Evolutionary conservation across 2,888 invertebrate species (phyloP), one percentile per base, ranked within the genome.

Genomic region (Halictus quadricinctus): DNA sequence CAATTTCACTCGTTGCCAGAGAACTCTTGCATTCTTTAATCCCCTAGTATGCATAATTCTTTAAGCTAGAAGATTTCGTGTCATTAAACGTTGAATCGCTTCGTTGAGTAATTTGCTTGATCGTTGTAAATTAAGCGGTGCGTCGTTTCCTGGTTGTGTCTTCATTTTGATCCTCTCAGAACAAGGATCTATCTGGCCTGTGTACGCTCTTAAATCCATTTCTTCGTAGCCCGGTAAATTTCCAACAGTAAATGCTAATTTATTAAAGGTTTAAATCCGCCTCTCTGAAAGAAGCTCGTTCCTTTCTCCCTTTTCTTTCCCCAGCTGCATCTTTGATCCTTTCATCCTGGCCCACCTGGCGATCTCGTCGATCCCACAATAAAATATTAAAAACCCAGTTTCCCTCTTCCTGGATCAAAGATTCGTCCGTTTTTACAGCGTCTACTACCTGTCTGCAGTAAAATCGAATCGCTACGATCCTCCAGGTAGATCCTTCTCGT

Each of bases 261-360:
- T 54, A 54, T 54, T 54, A 54, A 54, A 54, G n/a, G n/a, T 54
- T 54, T 54, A 54, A 54, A 54, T 54, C 54, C 54, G 54, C 54
- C n/a, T n/a, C 43, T 43, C 54, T 54, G 54, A 3, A 54, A n/a
- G 54, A 10, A 54, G 54, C 54, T 54, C 10, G 12, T 46, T 13
- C 46, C 46, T 46, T 21, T 18, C 21, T n/a, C 0, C 10, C 3
- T 54, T 54, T 54, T 54, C 21, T 54, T 0, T 21, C 21, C 2
- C 54, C 54, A 21, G 21, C 43, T 54, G 54, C 10, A 10, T n/a
- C 54, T n/a, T 54, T 54, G 21, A 54, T 54, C 54, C 54, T 54
- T n/a, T n/a, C 54, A 10, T 0, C 54, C 54, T 54, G 21, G 10
- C 8, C 43, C 43, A 43, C 8, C 43, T 8, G 8, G 54, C n/a